A percentile compares a stretch with the other conserved stretches of the same genome.
phyloP scores from a whole-genome alignment of 2,113 vertebrate genomes.

The Siniperca chuatsi region DNA sequence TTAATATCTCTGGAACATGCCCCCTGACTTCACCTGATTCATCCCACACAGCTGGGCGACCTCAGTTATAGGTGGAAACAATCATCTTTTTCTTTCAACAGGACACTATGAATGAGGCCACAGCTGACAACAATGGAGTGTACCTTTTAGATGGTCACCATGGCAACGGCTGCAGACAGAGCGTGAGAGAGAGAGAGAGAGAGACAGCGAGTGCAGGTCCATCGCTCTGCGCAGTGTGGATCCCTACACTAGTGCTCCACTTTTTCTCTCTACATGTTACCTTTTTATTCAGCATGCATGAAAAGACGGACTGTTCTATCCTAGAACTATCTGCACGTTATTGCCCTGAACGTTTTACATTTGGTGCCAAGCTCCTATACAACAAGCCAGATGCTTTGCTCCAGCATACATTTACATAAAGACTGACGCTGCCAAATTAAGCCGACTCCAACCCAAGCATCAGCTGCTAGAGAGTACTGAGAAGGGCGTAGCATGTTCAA shows the following conservation, averaged over 20 bases:
- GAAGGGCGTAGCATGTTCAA: slow-evolving; percentile 67
- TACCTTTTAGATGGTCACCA: slow-evolving; percentile 81
- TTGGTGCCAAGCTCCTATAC: background rate
- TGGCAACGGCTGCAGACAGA: slow-evolving; percentile 81
- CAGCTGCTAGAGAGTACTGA: slow-evolving; percentile 36
- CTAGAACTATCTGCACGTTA: background rate
- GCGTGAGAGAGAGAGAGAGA: slow-evolving; percentile 47
- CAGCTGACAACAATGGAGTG: slow-evolving; percentile 81
- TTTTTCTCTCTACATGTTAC: slow-evolving; percentile 35
- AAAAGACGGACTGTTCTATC: background rate
- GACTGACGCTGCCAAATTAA: slow-evolving; percentile 64
- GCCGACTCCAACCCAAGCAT: slow-evolving; percentile 46
- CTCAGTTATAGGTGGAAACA: slow-evolving; percentile 40
- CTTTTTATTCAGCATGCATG: background rate
- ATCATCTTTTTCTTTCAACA: slow-evolving; percentile 54
- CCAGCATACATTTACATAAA: slow-evolving; percentile 61
- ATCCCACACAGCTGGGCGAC: slow-evolving; percentile 45
- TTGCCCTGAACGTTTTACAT: background rate
- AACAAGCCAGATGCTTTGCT: slow-evolving; percentile 56
- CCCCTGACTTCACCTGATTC: slow-evolving; percentile 28
- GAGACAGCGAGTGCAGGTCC: slow-evolving; percentile 55
- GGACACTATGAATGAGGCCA: slow-evolving; percentile 78
- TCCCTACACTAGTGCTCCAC: slow-evolving; percentile 66
- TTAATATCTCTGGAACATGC: slow-evolving; percentile 26
- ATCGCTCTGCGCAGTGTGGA: slow-evolving; percentile 75